Percentiles rank a stretch among this genome's conserved stretches.
Evolutionary conservation across 2,888 invertebrate species (phyloP).

Genomic region (Torymus tubicola): DNA sequence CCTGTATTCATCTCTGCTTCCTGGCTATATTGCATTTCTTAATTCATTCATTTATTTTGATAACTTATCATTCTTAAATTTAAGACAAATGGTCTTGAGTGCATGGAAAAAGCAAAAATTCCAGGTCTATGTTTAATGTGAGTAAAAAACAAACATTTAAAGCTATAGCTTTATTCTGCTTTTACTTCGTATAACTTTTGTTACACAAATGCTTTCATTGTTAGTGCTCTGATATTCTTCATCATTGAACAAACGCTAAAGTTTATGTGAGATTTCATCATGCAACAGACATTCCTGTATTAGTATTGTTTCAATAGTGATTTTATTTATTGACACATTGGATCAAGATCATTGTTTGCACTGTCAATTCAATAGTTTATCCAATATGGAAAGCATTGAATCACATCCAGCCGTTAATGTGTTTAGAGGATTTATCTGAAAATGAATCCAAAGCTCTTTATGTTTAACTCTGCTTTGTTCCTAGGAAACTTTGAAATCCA

Average conservation of each 20-base stretch:
- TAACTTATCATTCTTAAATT: too few relatives aligned
- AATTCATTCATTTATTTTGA: too few relatives aligned
- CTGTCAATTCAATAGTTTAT: constrained; percentile 28
- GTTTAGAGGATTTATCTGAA: constrained; percentile 21
- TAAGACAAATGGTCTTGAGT: too few relatives aligned
- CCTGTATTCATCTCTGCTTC: too few relatives aligned
- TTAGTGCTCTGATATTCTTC: not conserved
- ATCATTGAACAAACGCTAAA: constrained; percentile 20
- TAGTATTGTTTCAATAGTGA: not conserved
- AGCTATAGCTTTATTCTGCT: not conserved
- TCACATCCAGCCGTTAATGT: not conserved
- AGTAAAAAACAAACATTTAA: too few relatives aligned
- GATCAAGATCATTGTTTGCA: not conserved
- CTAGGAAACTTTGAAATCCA: constrained; percentile 28
- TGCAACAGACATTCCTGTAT: not conserved
- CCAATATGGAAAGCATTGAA: not conserved
- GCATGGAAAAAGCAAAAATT: too few relatives aligned
- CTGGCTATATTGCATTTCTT: too few relatives aligned
- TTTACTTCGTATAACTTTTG: not conserved
- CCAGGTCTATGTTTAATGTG: too few relatives aligned
- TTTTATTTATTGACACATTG: constrained; percentile 29
- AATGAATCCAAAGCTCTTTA: constrained; percentile 13
- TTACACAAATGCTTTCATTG: not conserved
- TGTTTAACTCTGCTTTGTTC: constrained; percentile 13
- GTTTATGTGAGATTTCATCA: constrained; percentile 30